Percentiles rank a stretch among this genome's conserved stretches.
Evolutionary conservation across 2,888 invertebrate species (phyloP).

Genomic region (Notocelia uddmanniana): DNA sequence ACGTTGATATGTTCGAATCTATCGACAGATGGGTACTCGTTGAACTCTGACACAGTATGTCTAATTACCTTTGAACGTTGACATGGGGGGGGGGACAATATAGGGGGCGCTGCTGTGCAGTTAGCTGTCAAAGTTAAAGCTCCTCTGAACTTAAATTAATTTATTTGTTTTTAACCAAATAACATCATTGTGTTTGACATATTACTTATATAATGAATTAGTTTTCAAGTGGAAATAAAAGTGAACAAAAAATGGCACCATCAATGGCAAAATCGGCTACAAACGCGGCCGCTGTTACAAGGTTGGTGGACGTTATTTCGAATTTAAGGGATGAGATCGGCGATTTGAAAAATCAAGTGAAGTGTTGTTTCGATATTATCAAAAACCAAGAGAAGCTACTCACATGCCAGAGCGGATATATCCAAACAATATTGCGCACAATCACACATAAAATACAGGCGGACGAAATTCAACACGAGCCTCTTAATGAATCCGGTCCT

Average conservation of each 20-base stretch:
- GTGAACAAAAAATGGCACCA: slow-evolving; percentile 16
- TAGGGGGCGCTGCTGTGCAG: too few relatives aligned
- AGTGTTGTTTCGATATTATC: slow-evolving; percentile 1
- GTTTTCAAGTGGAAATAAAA: too few relatives aligned
- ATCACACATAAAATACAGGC: background rate
- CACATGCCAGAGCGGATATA: slow-evolving; percentile 4
- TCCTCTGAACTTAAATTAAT: too few relatives aligned
- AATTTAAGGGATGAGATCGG: background rate
- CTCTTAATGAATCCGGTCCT: slow-evolving; percentile 6
- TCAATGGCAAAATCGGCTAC: background rate
- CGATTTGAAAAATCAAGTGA: slow-evolving; percentile 7
- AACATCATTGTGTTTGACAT: too few relatives aligned
- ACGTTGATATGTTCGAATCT: too few relatives aligned
- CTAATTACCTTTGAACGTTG: too few relatives aligned
- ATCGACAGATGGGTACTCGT: too few relatives aligned
- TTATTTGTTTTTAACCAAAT: too few relatives aligned
- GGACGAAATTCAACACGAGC: background rate
- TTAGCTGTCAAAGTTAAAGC: too few relatives aligned
- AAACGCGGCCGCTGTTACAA: slow-evolving; percentile 11
- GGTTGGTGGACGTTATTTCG: slow-evolving; percentile 14
- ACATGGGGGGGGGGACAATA: too few relatives aligned
- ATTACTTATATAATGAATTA: too few relatives aligned
- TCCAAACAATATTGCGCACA: background rate
- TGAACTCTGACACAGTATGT: too few relatives aligned
- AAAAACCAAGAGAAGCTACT: slow-evolving; percentile 2